phyloP scores from a whole-genome alignment of 2,888 invertebrate genomes.

The Fissipunctia ypsillon region DNA sequence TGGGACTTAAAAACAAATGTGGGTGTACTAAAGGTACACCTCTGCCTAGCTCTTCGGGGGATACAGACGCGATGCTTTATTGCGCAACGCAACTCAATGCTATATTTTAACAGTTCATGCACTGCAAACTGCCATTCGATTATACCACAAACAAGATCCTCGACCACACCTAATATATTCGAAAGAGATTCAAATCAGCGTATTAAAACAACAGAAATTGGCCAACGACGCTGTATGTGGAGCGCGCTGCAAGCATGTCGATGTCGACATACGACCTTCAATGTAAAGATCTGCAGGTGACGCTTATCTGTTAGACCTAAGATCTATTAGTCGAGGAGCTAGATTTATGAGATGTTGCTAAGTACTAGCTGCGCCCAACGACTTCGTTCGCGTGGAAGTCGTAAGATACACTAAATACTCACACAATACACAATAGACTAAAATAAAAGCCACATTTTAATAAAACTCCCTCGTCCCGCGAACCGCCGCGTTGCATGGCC shows the following conservation, averaged over 20 bases:
- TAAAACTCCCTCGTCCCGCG: too few species aligned
- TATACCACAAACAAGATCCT: slow-evolving; percentile 46
- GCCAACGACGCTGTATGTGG: slow-evolving; percentile 57
- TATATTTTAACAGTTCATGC: slow-evolving; percentile 5
- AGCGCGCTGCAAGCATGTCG: slow-evolving; percentile 44
- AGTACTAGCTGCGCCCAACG: too few species aligned
- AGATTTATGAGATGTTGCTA: slow-evolving; percentile 20
- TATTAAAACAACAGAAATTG: slow-evolving; percentile 63
- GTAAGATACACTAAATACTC: too few species aligned
- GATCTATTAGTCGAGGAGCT: slow-evolving; percentile 44
- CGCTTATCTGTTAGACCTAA: slow-evolving; percentile 43
- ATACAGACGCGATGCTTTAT: too few species aligned
- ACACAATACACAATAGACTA: too few species aligned
- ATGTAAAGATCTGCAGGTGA: slow-evolving; percentile 58
- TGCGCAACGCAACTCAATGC: background rate
- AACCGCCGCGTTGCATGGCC: too few species aligned
- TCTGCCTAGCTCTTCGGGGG: too few species aligned
- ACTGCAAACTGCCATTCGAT: slow-evolving; percentile 19
- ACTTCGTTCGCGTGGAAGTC: too few species aligned
- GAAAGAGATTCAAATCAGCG: slow-evolving; percentile 63
- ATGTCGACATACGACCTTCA: slow-evolving; percentile 59
- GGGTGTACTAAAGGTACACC: too few species aligned
- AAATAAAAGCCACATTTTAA: too few species aligned
- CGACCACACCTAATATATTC: slow-evolving; percentile 62
- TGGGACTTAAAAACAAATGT: too few species aligned